Base-by-base conservation (phyloP, 2,888 invertebrate species). In the Temnothorax ravouxi region DNA sequence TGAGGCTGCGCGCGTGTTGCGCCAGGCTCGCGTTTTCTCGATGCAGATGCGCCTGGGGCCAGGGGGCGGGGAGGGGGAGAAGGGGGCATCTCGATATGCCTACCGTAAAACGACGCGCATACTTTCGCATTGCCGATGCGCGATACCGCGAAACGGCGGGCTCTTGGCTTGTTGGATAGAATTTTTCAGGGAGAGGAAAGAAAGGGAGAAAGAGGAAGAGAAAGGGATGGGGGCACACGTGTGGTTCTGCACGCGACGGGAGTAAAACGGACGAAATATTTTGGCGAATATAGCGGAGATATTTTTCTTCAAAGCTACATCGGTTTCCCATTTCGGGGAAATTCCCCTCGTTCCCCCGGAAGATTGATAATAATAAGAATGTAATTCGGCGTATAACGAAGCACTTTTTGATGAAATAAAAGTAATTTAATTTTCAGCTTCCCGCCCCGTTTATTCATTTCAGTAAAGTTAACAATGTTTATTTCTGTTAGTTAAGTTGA, bases 61-160 rank as follows among this genome's bases (percentile, higher is more conserved):
- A 18, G 15, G 21, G 8, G 15, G 5, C 0, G 3, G 3, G 3
- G 5, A 21, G 4, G 41, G 18, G 6, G 2, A 41, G 2, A 41
- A 13, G 18, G 21, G 34, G 59, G 56, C 47, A 79, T 47, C 79
- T 47, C 79, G 79, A 69, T 71, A 62, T 79, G 47, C 47, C 59
- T 61, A 59, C 47, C 69, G 47, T 79, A 59, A 34, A 79, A 79
- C 69, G 69, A 38, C 34, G 56, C 67, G 56, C 67, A 59, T 59
- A 69, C 59, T 79, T 79, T 79, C 18, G 79, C 69, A 59, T 67
- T 29, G 47, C 8, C 18, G 11, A 50, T 11, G 56, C 50, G 69
- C 69, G 66, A 77, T 77, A 66, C 50, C 66, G 54, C 76, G 67
- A 67, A 21, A 34, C 44, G 9, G 25, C 29, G 29, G 29, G 29